These are phyloP conservation scores for Carabus problematicus DNA, from an alignment of 2,888 invertebrate genomes.

Conservation along the genomic window DNA sequence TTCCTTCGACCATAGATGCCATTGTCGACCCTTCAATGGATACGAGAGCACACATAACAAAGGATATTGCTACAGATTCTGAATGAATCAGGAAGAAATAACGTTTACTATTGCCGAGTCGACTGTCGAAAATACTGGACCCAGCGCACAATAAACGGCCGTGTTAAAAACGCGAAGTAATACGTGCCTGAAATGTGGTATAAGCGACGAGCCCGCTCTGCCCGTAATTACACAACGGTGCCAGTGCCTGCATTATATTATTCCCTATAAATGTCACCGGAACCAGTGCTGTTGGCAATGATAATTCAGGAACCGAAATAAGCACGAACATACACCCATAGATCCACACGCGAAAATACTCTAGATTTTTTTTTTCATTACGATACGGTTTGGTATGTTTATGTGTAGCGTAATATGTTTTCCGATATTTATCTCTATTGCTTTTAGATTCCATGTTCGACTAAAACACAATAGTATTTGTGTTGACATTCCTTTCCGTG, in stretches of 20 bases:
- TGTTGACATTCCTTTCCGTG: too few relatives aligned
- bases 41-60: constrained; percentile 33
- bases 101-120: constrained; percentile 31
- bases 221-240: not conserved
- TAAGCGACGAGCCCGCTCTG: constrained; percentile 5
- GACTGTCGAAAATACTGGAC: constrained; percentile 19
- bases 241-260: constrained; percentile 21
- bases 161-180: constrained; percentile 14
- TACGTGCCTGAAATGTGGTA: constrained; percentile 3
- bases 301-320: constrained; percentile 12
- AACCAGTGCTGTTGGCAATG: not conserved
- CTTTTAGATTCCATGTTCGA: too few relatives aligned
- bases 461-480: too few relatives aligned
- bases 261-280: constrained; percentile 27
- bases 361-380: too few relatives aligned
- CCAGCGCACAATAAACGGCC: constrained; percentile 18
- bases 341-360: too few relatives aligned
- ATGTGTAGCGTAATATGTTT: too few relatives aligned
- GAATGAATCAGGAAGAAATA: constrained; percentile 40
- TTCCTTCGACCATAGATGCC: constrained; percentile 28
- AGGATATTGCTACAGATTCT: constrained; percentile 31
- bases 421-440: too few relatives aligned
- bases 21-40: not conserved
- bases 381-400: too few relatives aligned
- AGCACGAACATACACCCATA: too few relatives aligned